Evolutionary conservation across 2,797 vertebrate species (phyloP), one percentile per base, ranked within the genome.

Genomic region (Liparis tanakae): DNA sequence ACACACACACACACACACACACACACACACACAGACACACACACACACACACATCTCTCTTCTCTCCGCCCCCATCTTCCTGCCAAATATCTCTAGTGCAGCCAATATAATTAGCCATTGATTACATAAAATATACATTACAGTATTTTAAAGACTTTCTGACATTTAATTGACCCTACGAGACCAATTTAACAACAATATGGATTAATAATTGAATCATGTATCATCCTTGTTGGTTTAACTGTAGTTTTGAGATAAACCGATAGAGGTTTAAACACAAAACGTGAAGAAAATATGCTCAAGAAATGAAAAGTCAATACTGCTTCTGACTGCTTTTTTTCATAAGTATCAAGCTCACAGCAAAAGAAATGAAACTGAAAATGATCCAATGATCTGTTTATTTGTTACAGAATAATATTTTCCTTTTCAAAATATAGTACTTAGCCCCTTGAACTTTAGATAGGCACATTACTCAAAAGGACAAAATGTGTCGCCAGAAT

Each of bases 1-100:
- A 67, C 48, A 18, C 13, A 59, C 25, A 70, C 51, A 25, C 20
- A 67, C 48, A 18, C 13, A 59, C 25, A 70, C 10, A 30, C 43
- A 33, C 36, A 71, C 51, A 25, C 20, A 67, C 48, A 18, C 13
- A 59, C 25, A 70, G 46, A 25, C 20, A 67, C 43, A 33, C 36
- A 71, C 51, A 25, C 20, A 67, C 48, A 18, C 13, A 59, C 25
- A 70, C 51, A 25, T n/a, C 65, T 30, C 20, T 41, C 14, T 25
- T 67, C 39, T 66, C 41, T 72, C n/a, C 59, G 12, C 56, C 67
- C 59, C 14, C 63, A 69, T 68, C 48, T 55, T 64, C 34, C 58
- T 81, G 76, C 65, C 74, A 83, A 81, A 79, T 74, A 67, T 85
- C 25, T 62, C 48, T 33, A 51, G 20, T 53, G 22, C 46, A 58